A percentile compares a stretch with the other conserved stretches of the same genome.
These are phyloP conservation scores for Dryococelus australis DNA, from an alignment of 2,888 invertebrate species.

Conservation along the genomic window DNA sequence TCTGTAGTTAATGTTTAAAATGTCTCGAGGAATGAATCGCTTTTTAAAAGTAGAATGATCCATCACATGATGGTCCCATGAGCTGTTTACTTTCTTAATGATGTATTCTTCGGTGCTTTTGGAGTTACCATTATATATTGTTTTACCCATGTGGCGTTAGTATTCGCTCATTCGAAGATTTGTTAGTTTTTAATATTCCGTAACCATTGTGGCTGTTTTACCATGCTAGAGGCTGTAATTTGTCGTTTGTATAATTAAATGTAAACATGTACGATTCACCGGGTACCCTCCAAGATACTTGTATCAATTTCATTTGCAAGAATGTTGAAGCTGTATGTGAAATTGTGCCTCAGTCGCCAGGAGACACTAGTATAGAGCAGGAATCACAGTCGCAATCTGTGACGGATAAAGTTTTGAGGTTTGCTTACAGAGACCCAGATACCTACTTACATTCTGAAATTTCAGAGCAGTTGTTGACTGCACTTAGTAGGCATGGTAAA, in stretches of 20 bases:
- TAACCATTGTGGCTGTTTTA: neutral
- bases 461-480: conserved; percentile 65
- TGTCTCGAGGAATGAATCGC: no score
- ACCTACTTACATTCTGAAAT: conserved; percentile 66
- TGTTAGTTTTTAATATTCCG: neutral
- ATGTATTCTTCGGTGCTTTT: neutral
- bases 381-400: no score
- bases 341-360: conserved; percentile 43
- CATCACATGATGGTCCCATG: no score
- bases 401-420: neutral
- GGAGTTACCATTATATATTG: neutral
- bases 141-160: neutral
- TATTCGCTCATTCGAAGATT: neutral
- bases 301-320: conserved; percentile 70
- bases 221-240: no score
- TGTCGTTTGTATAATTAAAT: neutral
- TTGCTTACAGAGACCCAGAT: conserved; percentile 62
- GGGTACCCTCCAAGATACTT: conserved; percentile 67
- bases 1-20: no score
- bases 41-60: no score
- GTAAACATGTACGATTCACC: conserved; percentile 68
- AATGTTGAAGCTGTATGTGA: conserved; percentile 66
- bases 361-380: neutral
- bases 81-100: neutral
- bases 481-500: conserved; percentile 65